These are phyloP conservation scores for Gambusia affinis DNA, from an alignment of 2,113 vertebrate genomes.

Conservation along the genomic window DNA sequence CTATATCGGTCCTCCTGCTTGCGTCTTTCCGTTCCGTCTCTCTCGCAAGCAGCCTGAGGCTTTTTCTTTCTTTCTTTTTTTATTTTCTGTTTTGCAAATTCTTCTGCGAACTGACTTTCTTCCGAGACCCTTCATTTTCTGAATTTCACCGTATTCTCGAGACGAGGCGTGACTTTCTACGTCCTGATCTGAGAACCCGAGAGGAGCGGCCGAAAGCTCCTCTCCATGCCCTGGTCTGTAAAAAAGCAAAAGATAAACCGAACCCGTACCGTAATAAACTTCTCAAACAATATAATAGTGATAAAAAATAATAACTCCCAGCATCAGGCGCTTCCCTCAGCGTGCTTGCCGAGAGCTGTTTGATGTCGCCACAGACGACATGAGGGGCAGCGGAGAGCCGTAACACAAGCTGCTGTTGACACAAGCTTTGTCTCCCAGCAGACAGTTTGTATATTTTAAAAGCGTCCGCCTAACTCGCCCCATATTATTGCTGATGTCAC, in stretches of 20 bases:
- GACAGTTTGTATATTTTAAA: slow-evolving; percentile 65
- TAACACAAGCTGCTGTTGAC: slow-evolving; percentile 67
- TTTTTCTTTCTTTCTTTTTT: background rate
- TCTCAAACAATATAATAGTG: slow-evolving; percentile 34
- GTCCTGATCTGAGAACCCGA: slow-evolving; percentile 38
- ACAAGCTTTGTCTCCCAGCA: slow-evolving; percentile 47
- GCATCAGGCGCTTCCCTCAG: slow-evolving; percentile 21
- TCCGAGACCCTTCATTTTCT: slow-evolving; percentile 47
- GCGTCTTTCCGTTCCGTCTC: slow-evolving; percentile 61
- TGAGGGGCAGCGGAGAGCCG: slow-evolving; percentile 42
- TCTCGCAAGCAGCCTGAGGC: slow-evolving; percentile 48
- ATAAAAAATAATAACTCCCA: slow-evolving; percentile 57
- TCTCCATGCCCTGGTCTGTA: slow-evolving; percentile 42
- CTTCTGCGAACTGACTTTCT: slow-evolving; percentile 32
- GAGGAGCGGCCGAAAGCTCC: slow-evolving; percentile 31
- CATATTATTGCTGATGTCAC: slow-evolving; percentile 63
- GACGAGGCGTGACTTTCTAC: background rate
- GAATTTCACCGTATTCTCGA: slow-evolving; percentile 35
- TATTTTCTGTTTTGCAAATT: slow-evolving; percentile 14
- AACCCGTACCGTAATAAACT: slow-evolving; percentile 31
- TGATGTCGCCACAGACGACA: slow-evolving; percentile 53
- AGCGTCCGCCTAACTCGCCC: slow-evolving; percentile 56
- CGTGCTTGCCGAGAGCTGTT: slow-evolving; percentile 49
- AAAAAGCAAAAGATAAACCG: slow-evolving; percentile 19
- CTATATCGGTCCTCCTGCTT: slow-evolving; percentile 80